phyloP scores from a whole-genome alignment of 2,113 vertebrate genomes.

The Nesospiza acunhae region DNA sequence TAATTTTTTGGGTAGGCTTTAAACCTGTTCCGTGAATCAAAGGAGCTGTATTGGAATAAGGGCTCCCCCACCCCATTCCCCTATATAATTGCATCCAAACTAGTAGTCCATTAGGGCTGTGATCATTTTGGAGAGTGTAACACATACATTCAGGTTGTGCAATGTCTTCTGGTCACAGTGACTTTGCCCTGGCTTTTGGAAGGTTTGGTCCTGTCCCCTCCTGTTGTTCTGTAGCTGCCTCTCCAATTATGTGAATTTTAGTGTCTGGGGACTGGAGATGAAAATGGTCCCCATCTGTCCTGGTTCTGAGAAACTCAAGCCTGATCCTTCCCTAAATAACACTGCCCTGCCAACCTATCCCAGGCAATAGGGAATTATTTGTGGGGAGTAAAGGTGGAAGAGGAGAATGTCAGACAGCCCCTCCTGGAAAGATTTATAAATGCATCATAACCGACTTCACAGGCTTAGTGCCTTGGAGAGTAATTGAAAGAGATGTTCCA shows the following conservation, averaged over 20 bases:
- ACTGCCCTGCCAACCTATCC: background rate
- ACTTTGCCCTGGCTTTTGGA: background rate
- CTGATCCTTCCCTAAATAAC: background rate
- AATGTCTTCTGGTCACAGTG: background rate
- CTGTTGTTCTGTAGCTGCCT: background rate
- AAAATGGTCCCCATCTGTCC: background rate
- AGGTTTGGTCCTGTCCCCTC: background rate
- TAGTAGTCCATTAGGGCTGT: background rate
- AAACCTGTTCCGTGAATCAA: background rate
- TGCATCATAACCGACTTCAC: constrained; percentile 58
- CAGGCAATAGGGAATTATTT: background rate
- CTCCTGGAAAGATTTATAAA: constrained; percentile 65
- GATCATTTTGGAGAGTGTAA: background rate
- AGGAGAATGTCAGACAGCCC: constrained; percentile 35
- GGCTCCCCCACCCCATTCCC: background rate
- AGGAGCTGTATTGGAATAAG: background rate
- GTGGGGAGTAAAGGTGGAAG: background rate
- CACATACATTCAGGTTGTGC: background rate
- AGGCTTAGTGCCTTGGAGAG: constrained; percentile 58
- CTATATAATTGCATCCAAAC: background rate
- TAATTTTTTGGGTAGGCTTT: background rate
- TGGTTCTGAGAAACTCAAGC: background rate
- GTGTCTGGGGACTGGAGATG: background rate
- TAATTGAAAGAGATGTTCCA: constrained; percentile 70
- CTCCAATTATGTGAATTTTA: background rate